Percentiles rank a stretch among this genome's conserved stretches.
Conservation (phyloP, 2,113 vertebrate genomes). For the Scophthalmus maximus region DNA sequence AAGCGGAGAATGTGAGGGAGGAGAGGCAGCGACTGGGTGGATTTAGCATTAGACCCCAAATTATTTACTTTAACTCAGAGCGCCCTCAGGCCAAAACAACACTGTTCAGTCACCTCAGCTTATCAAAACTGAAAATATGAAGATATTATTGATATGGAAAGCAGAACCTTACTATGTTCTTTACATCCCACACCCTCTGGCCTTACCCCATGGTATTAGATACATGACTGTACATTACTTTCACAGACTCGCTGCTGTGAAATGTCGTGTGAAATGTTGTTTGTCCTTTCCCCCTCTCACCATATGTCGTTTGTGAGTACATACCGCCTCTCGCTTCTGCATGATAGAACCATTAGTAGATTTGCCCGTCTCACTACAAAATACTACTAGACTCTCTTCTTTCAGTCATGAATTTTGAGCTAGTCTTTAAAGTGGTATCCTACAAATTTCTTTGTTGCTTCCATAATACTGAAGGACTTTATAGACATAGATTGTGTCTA, state of each 20-base stretch:
- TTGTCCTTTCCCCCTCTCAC: constrained; percentile 25
- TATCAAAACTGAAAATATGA: constrained; percentile 45
- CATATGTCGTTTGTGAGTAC: constrained; percentile 60
- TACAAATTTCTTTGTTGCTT: not conserved
- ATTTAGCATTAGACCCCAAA: constrained; percentile 11
- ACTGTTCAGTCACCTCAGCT: not conserved
- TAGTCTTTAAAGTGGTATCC: not conserved
- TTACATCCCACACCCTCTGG: constrained; percentile 54
- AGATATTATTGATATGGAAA: constrained; percentile 47
- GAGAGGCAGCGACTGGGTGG: not conserved
- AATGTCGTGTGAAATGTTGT: constrained; percentile 38
- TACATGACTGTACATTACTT: constrained; percentile 29
- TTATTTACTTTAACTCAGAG: constrained; percentile 15
- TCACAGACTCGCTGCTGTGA: constrained; percentile 45
- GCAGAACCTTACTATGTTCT: constrained; percentile 47
- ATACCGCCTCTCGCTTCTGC: constrained; percentile 52
- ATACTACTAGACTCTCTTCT: constrained; percentile 1
- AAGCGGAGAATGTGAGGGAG: constrained; percentile 6
- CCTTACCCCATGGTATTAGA: constrained; percentile 58
- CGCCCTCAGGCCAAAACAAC: not conserved
- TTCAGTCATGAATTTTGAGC: not conserved
- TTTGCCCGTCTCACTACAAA: constrained; percentile 46
- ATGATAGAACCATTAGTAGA: constrained; percentile 48
- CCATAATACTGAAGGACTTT: not conserved
- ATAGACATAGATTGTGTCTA: no score